These are phyloP conservation scores for Acleris sparsana DNA, from an alignment of 2,888 invertebrate species.

Conservation along the genomic window DNA sequence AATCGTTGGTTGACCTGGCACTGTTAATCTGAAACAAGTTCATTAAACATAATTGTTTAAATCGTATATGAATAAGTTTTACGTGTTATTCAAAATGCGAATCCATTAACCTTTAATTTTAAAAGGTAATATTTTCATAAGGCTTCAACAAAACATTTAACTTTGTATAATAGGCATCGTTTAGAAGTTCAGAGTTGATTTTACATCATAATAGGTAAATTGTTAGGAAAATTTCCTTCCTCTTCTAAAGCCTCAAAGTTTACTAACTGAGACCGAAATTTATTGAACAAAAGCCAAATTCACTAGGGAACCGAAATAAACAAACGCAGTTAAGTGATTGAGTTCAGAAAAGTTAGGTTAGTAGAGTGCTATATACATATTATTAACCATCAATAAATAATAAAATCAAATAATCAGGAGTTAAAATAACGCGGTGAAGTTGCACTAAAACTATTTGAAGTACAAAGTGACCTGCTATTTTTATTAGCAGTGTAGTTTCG, in stretches of 20 bases:
- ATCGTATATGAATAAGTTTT: background rate
- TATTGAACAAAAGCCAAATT: slow-evolving; percentile 7
- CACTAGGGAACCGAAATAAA: slow-evolving; percentile 8
- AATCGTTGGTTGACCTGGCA: slow-evolving; percentile 71
- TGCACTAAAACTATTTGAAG: too few species aligned
- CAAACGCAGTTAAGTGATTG: slow-evolving; percentile 8
- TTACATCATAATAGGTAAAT: slow-evolving; percentile 16
- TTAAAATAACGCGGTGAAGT: too few species aligned
- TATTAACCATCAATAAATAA: too few species aligned
- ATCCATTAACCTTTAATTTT: background rate
- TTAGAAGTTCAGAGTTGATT: slow-evolving; percentile 9
- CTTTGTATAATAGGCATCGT: background rate
- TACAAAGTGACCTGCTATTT: too few species aligned
- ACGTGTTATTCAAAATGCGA: too few species aligned
- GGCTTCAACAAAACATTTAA: background rate
- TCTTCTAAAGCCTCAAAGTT: slow-evolving; percentile 13
- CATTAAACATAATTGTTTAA: background rate
- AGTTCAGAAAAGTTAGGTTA: slow-evolving; percentile 1
- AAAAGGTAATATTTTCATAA: background rate
- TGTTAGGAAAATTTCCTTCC: slow-evolving; percentile 10
- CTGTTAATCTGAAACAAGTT: slow-evolving; percentile 66
- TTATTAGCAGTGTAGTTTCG: too few species aligned
- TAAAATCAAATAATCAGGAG: too few species aligned
- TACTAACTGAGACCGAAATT: slow-evolving; percentile 5
- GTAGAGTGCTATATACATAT: background rate